Evolutionary conservation across 1,140 invertebrate species (phyloP).

Genomic region (Lasaia peninsularis): DNA sequence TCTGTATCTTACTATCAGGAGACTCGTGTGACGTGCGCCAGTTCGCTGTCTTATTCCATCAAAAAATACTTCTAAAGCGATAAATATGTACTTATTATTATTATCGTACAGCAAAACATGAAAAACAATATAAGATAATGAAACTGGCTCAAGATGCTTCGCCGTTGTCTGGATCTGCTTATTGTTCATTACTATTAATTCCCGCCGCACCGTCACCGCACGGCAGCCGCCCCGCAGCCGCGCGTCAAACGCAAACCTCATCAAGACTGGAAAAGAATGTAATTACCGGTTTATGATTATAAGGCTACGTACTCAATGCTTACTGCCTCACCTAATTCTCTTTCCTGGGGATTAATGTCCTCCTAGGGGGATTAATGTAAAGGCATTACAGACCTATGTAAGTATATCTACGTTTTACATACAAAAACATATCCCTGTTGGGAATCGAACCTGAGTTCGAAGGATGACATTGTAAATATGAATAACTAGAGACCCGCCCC

Average conservation of each 20-base stretch:
- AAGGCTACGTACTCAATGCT: background rate
- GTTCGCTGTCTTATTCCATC: background rate
- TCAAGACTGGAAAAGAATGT: slow-evolving; percentile 13
- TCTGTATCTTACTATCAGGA: no score
- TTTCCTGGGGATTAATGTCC: no score
- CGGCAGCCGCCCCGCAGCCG: background rate
- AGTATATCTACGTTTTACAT: no score
- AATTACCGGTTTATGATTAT: slow-evolving; percentile 5
- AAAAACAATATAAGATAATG: background rate
- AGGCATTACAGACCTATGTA: no score
- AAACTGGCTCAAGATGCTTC: background rate
- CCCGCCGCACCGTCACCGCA: background rate
- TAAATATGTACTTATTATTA: no score
- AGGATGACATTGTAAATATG: no score
- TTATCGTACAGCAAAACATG: no score
- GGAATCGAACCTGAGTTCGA: no score
- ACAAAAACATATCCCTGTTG: no score
- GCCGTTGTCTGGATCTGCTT: background rate
- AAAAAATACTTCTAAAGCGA: background rate
- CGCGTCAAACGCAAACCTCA: slow-evolving; percentile 22
- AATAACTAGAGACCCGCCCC: no score
- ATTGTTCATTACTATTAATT: background rate
- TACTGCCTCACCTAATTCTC: background rate
- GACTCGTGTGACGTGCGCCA: no score
- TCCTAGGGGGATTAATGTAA: no score